Conservation (phyloP, 2,888 invertebrate genomes). For the Diabrotica balteata region DNA sequence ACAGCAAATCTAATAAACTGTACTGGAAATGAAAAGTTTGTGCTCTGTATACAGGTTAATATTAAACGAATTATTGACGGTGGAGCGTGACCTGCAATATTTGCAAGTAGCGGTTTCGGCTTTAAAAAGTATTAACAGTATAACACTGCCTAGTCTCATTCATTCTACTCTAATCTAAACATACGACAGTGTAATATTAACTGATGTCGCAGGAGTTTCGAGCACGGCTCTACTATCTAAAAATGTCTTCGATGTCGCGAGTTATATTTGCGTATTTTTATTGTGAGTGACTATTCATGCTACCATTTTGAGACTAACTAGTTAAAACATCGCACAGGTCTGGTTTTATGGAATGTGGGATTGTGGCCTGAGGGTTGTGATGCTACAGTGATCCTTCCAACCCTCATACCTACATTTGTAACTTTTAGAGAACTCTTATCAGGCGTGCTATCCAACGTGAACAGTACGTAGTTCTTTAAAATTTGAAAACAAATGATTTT, state of each 20-base stretch:
- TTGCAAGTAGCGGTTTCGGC: constrained; percentile 9
- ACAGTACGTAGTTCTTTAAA: too few relatives aligned
- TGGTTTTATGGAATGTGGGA: too few relatives aligned
- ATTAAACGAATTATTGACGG: not conserved
- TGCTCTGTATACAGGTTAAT: too few relatives aligned
- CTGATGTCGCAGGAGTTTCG: constrained; percentile 52
- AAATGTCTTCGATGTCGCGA: constrained; percentile 40
- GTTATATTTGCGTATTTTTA: constrained; percentile 28
- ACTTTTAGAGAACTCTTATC: too few relatives aligned
- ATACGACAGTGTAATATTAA: constrained; percentile 60
- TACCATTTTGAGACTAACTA: not conserved
- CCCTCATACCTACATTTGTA: too few relatives aligned
- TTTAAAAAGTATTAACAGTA: constrained; percentile 49
- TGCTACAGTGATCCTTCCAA: too few relatives aligned
- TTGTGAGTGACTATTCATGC: not conserved
- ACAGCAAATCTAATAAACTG: too few relatives aligned
- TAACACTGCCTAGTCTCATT: constrained; percentile 61
- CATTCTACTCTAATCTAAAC: constrained; percentile 60
- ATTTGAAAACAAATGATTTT: too few relatives aligned
- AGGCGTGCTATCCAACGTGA: too few relatives aligned
- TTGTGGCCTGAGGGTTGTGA: too few relatives aligned
- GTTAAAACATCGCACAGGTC: too few relatives aligned
- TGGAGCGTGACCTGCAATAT: constrained; percentile 30
- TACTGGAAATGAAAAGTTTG: too few relatives aligned
- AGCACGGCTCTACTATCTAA: constrained; percentile 41